Percentiles rank a stretch among this genome's conserved stretches.
Evolutionary conservation across 1,140 invertebrate genomes (phyloP).

Genomic region (Drosophila setifemur): DNA sequence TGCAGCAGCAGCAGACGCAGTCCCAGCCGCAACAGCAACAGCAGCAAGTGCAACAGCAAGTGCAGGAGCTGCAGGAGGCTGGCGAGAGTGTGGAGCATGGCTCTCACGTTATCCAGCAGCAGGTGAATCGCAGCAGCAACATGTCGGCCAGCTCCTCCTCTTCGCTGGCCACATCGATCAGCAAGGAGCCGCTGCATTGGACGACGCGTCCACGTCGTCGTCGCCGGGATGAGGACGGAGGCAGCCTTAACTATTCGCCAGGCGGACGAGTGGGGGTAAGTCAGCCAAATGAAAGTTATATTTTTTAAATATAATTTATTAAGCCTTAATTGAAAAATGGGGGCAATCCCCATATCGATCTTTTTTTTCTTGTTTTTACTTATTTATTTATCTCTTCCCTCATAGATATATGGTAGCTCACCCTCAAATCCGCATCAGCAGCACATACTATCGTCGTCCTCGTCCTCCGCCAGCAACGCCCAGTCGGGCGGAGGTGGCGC

Average conservation of each 20-base stretch:
- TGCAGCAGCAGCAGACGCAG: slow-evolving; percentile 43
- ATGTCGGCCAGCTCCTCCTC: slow-evolving; percentile 68
- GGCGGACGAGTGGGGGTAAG: slow-evolving; percentile 72
- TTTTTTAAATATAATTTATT: neutral
- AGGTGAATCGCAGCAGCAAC: slow-evolving; percentile 52
- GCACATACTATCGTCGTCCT: slow-evolving; percentile 52
- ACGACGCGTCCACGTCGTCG: slow-evolving; percentile 69
- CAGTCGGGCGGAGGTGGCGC: slow-evolving; percentile 33
- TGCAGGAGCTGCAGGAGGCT: slow-evolving; percentile 49
- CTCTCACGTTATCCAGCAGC: slow-evolving; percentile 37
- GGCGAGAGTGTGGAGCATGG: slow-evolving; percentile 41
- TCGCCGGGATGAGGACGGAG: slow-evolving; percentile 66
- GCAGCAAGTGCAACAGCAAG: slow-evolving; percentile 45
- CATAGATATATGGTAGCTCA: slow-evolving; percentile 63
- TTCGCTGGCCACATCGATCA: slow-evolving; percentile 69
- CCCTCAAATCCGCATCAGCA: slow-evolving; percentile 46
- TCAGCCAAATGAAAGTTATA: neutral
- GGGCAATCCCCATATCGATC: no score
- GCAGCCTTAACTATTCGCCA: slow-evolving; percentile 64
- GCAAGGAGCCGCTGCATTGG: slow-evolving; percentile 69
- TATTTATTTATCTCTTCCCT: neutral
- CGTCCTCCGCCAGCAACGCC: slow-evolving; percentile 51
- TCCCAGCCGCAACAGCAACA: slow-evolving; percentile 44
- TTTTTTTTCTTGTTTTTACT: no score
- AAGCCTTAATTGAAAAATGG: no score